phyloP scores from a whole-genome alignment of 2,888 invertebrate species.

The Watsonalla binaria region DNA sequence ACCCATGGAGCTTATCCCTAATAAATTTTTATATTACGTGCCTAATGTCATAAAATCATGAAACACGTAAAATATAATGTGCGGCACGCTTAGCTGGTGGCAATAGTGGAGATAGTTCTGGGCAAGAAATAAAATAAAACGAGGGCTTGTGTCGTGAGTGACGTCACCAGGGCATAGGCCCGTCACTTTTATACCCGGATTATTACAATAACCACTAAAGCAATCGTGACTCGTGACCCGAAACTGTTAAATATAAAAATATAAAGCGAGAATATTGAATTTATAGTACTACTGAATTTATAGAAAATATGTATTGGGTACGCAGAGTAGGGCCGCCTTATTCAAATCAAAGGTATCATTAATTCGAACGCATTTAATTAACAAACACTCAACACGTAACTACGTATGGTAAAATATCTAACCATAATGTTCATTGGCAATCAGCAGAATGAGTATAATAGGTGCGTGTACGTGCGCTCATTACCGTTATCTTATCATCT shows the following conservation, averaged over 20 bases:
- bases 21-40: not conserved
- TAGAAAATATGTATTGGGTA: too few species aligned
- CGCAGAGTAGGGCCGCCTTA: too few species aligned
- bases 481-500: conserved; percentile 21
- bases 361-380: too few species aligned
- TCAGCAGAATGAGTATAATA: conserved; percentile 4
- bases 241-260: too few species aligned
- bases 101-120: conserved; percentile 22
- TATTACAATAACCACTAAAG: conserved; percentile 11
- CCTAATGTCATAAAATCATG: conserved; percentile 16
- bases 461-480: conserved; percentile 1
- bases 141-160: conserved; percentile 38
- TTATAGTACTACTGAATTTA: too few species aligned
- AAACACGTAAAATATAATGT: conserved; percentile 23
- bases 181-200: conserved; percentile 27
- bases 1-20: not conserved
- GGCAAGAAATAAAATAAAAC: conserved; percentile 49
- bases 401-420: too few species aligned
- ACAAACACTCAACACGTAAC: too few species aligned
- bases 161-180: conserved; percentile 37
- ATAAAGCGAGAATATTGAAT: too few species aligned
- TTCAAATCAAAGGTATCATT: too few species aligned
- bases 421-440: conserved; percentile 3
- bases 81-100: conserved; percentile 7
- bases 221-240: not conserved